A percentile compares a stretch with the other conserved stretches of the same genome.
phyloP scores from a whole-genome alignment of 1,140 invertebrate genomes.

The Sitodiplosis mosellana region DNA sequence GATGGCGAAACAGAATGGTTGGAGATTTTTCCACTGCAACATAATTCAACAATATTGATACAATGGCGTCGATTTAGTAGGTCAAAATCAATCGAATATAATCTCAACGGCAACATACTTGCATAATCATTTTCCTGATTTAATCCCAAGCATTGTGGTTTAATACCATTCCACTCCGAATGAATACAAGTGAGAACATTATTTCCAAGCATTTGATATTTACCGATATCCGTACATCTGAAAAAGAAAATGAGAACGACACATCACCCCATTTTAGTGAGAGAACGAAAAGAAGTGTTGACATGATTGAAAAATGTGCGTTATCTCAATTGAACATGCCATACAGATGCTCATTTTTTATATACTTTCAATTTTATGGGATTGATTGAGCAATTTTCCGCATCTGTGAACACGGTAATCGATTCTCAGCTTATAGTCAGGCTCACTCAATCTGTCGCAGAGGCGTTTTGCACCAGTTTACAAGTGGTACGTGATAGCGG shows the following conservation, averaged over 20 bases:
- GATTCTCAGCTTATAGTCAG: no score
- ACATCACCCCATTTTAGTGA: not conserved
- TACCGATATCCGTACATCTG: constrained; percentile 67
- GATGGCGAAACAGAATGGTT: constrained; percentile 64
- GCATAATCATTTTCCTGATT: constrained; percentile 75
- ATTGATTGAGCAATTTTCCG: not conserved
- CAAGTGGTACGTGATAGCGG: no score
- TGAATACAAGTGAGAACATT: constrained; percentile 45
- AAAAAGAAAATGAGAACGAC: not conserved
- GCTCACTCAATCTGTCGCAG: no score
- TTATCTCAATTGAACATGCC: not conserved
- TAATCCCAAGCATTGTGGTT: constrained; percentile 57
- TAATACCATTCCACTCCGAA: constrained; percentile 59
- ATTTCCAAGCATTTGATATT: constrained; percentile 39
- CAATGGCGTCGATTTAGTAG: not conserved
- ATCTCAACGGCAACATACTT: constrained; percentile 32
- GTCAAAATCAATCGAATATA: no score
- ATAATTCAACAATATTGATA: not conserved
- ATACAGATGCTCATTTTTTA: not conserved
- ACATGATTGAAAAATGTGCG: not conserved
- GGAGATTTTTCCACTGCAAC: constrained; percentile 61
- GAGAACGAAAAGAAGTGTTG: not conserved
- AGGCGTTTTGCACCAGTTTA: no score
- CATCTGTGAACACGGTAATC: not conserved
- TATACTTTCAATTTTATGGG: not conserved